phyloP scores from a whole-genome alignment of 64 coral and sea anemone genomes.

The Pocillopora damicornis region DNA sequence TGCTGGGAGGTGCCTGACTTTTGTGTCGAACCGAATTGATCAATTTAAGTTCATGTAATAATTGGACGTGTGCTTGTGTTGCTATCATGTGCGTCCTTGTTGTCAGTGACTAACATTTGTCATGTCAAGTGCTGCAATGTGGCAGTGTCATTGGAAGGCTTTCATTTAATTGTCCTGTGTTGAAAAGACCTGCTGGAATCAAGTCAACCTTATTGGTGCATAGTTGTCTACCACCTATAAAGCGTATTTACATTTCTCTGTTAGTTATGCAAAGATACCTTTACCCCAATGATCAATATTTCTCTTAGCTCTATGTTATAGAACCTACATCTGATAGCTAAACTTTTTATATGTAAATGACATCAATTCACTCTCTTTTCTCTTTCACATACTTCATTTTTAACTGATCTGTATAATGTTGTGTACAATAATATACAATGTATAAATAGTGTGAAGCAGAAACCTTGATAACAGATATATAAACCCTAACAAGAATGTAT shows the following conservation, averaged over 20 bases:
- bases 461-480: neutral
- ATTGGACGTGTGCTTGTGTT: neutral
- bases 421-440: neutral
- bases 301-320: neutral
- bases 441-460: conserved; percentile 6
- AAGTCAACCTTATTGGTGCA: conserved; percentile 26
- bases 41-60: neutral
- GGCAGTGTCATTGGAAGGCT: neutral
- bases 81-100: neutral
- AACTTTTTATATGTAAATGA: neutral
- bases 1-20: conserved; percentile 15
- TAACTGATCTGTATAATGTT: neutral
- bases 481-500: neutral
- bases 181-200: conserved; percentile 7
- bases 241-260: neutral
- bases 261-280: neutral
- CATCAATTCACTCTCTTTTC: too few species aligned
- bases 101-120: conserved; percentile 8
- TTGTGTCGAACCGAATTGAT: conserved; percentile 32
- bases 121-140: conserved; percentile 21
- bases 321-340: neutral
- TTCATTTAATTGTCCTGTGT: neutral
- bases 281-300: neutral
- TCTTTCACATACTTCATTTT: neutral
- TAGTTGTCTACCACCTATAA: neutral